A percentile compares a stretch with the other conserved stretches of the same genome.
Conservation (phyloP, 1,140 invertebrate genomes). For the Pogonomyrmex barbatus region DNA sequence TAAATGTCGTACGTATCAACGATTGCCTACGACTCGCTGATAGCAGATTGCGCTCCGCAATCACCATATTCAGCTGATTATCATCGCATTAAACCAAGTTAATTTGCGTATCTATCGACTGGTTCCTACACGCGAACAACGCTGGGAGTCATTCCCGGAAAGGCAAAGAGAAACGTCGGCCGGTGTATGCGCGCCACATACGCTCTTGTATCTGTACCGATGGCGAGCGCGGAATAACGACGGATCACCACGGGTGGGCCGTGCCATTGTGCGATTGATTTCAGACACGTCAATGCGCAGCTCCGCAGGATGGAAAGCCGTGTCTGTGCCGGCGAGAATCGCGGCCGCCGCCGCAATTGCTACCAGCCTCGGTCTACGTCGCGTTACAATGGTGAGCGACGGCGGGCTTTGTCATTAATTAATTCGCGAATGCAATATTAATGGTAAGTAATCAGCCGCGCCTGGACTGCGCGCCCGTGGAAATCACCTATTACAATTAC, state of each 20-base stretch:
- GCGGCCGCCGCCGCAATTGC: slow-evolving; percentile 23
- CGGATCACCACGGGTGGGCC: slow-evolving; percentile 42
- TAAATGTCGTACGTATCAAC: slow-evolving; percentile 65
- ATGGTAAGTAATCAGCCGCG: slow-evolving; percentile 84
- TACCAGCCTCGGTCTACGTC: slow-evolving; percentile 33
- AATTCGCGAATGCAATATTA: slow-evolving; percentile 84
- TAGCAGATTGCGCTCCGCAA: slow-evolving; percentile 66
- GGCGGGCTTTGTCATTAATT: slow-evolving; percentile 82
- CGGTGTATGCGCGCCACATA: slow-evolving; percentile 4
- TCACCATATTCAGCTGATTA: slow-evolving; percentile 66
- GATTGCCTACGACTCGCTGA: slow-evolving; percentile 47
- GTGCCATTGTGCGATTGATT: slow-evolving; percentile 78
- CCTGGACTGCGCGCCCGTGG: slow-evolving; percentile 63
- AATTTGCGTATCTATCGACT: slow-evolving; percentile 71
- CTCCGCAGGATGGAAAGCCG: slow-evolving; percentile 49
- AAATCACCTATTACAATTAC: slow-evolving; percentile 82
- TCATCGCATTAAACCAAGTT: slow-evolving; percentile 68
- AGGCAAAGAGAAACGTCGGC: slow-evolving; percentile 15
- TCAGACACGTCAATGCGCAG: slow-evolving; percentile 77
- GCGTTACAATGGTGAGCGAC: slow-evolving; percentile 74
- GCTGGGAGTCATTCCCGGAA: slow-evolving; percentile 24
- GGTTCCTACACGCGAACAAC: slow-evolving; percentile 40
- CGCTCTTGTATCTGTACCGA: slow-evolving; percentile 5
- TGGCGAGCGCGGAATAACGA: slow-evolving; percentile 37
- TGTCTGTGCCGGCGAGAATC: slow-evolving; percentile 38